These are phyloP conservation scores for Lepidochitona cinerea DNA, from an alignment of 2,888 invertebrate species.

Conservation along the genomic window DNA sequence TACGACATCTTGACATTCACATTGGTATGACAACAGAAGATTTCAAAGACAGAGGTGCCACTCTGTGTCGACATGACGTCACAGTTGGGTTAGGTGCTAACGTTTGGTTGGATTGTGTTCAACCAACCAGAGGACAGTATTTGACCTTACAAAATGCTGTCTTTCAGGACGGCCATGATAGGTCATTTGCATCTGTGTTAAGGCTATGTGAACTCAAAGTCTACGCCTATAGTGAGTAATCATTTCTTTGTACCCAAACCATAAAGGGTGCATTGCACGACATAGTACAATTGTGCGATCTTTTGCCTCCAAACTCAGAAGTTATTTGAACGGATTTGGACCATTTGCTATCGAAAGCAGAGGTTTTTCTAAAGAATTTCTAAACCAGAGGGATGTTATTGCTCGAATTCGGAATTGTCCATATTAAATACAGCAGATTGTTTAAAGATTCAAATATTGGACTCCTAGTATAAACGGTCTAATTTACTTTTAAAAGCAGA, in stretches of 20 bases:
- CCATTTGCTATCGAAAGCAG: too few relatives aligned
- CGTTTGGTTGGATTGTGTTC: neutral
- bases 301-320: too few relatives aligned
- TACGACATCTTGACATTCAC: neutral
- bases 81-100: neutral
- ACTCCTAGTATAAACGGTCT: too few relatives aligned
- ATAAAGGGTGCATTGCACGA: too few relatives aligned
- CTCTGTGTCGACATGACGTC: constrained; percentile 1
- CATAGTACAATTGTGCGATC: too few relatives aligned
- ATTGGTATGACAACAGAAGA: neutral
- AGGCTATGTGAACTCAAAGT: neutral
- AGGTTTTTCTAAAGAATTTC: too few relatives aligned
- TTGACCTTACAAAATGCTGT: neutral
- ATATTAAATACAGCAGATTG: too few relatives aligned
- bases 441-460: too few relatives aligned
- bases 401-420: neutral
- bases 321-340: too few relatives aligned
- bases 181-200: neutral
- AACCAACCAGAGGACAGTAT: neutral
- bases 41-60: neutral
- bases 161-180: neutral
- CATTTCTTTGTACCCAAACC: too few relatives aligned
- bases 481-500: too few relatives aligned
- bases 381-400: too few relatives aligned
- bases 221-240: neutral